A percentile compares a stretch with the other conserved stretches of the same genome.
These are phyloP conservation scores for Mungos mungo DNA, from an alignment of 2,113 vertebrate genomes.

Conservation along the genomic window DNA sequence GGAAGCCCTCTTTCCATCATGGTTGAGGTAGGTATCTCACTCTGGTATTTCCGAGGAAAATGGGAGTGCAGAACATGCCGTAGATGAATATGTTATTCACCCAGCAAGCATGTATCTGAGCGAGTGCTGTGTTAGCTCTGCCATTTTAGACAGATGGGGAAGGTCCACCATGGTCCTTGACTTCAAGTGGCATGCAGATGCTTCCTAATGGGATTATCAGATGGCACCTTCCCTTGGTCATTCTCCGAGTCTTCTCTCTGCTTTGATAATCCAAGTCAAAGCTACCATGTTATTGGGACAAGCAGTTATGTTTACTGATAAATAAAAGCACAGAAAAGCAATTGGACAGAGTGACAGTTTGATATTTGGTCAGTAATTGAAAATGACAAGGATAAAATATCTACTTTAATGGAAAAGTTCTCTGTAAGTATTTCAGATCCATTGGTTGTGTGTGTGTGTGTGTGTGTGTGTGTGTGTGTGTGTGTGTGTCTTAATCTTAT, in stretches of 20 bases:
- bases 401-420: not conserved
- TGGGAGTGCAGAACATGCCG: not conserved
- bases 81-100: not conserved
- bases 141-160: fast-evolving
- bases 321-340: not conserved
- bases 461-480: too few species aligned
- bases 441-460: fast-evolving
- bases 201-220: not conserved
- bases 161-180: not conserved
- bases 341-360: not conserved
- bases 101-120: not conserved
- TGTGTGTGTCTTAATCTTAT: not conserved
- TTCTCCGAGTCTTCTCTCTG: not conserved
- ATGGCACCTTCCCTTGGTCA: not conserved
- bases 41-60: not conserved
- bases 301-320: not conserved
- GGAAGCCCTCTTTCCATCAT: not conserved
- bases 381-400: not conserved
- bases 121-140: too few species aligned
- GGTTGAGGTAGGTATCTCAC: not conserved
- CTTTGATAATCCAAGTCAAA: not conserved
- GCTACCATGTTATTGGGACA: not conserved
- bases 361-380: not conserved
- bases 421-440: not conserved
- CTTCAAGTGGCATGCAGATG: not conserved